Base-by-base conservation (phyloP, 1,140 invertebrate species). In the Propsilocerus akamusi region DNA sequence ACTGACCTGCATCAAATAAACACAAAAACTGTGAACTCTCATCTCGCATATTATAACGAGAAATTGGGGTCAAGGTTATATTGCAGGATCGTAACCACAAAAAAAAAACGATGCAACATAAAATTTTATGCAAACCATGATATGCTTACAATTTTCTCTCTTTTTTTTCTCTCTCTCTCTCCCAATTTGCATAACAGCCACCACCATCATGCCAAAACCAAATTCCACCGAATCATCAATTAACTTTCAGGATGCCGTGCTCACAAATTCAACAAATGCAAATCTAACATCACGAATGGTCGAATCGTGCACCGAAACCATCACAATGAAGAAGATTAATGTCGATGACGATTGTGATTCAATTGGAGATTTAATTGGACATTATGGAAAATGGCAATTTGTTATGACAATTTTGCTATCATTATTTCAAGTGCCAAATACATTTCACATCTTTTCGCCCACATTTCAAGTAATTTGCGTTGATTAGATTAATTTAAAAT, bases 361-460 rank as follows among this genome's bases (percentile, higher is more conserved):
- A 10, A 75, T 85, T 14, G 74, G 79, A 3, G 65, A 72, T 10
- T 62, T 77, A 7, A 82, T 85, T 52, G 81, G 82, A 0, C 72
- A 78, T 57, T 82, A 81, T 55, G 83, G 83, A 30, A 71, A 72
- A 51, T 85, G 81, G 81, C 83, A 85, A 60, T 66, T 81, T 20
- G 56, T 77, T 49, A 72, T 81, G 57, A 82, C 80, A 1, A 72
- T 81, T 53, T 67, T 82, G 4, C 66, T 84, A 30, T 80, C 80
- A 0, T 57, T 84, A 25, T 78, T 82, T 61, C 81, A 81, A 55
- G 75, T 84, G 55, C 80, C 81, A 2, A 81, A 81, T 56, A 82
- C 81, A 14, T 82, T 80, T 66, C 80, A 83, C 59, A 81, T 83
- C 57, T 80, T 79, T 60, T 72, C 74, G 28, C 72, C 77, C 4